phyloP scores from a whole-genome alignment of 2,797 vertebrate species.

The Megalops cyprinoides region DNA sequence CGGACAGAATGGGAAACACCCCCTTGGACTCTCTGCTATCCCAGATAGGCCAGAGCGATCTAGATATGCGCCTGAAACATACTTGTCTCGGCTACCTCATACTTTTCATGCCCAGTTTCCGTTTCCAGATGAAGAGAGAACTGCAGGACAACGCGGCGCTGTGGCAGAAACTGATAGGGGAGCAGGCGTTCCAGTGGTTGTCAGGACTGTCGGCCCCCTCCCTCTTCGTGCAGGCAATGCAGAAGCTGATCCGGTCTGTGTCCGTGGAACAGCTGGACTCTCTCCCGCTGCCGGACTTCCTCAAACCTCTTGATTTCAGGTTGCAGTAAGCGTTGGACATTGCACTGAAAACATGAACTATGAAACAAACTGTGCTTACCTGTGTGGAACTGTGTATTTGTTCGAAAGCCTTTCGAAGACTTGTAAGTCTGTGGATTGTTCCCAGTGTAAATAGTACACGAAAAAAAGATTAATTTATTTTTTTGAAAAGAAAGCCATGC shows the following conservation, averaged over 20 bases:
- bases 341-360: no score
- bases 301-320: conserved; percentile 82
- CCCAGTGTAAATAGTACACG: background rate
- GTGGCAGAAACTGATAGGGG: conserved; percentile 83
- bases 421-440: background rate
- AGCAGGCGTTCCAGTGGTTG: conserved; percentile 80
- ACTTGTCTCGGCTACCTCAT: conserved; percentile 84
- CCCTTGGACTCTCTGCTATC: conserved; percentile 81
- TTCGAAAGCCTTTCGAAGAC: background rate
- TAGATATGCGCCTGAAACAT: conserved; percentile 62
- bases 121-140: conserved; percentile 55
- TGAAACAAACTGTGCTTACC: background rate
- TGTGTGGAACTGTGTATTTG: background rate
- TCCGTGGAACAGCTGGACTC: conserved; percentile 75
- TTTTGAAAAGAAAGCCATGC: conserved; percentile 15
- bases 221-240: conserved; percentile 83
- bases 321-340: conserved; percentile 43
- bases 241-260: conserved; percentile 80
- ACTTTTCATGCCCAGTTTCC: conserved; percentile 78
- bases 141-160: conserved; percentile 71
- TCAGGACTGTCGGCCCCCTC: conserved; percentile 79
- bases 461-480: background rate
- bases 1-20: conserved; percentile 67
- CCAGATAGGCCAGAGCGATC: conserved; percentile 60
- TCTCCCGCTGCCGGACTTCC: conserved; percentile 82